Evolutionary conservation across 2,113 vertebrate species (phyloP), one percentile per base, ranked within the genome.

Genomic region (Solea senegalensis): DNA sequence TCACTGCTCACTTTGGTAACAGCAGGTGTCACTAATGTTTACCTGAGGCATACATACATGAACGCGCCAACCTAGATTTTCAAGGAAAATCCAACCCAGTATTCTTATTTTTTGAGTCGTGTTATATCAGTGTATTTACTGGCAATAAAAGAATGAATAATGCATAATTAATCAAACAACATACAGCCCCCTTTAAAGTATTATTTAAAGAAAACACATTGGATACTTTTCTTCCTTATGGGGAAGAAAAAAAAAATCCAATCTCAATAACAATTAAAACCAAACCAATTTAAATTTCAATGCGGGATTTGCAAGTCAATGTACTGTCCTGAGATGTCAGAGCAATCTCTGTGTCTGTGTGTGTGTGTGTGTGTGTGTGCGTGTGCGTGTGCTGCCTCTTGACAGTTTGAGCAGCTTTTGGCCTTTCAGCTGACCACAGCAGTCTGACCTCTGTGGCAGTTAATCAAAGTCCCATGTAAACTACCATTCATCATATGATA

Each of bases 401-500:
- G 50, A 81, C 68, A 66, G 60, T 43, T 58, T 7, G 0, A 58
- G 41, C 34, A 56, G 44, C 55, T 54, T 69, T 34, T 80, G 76
- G 63, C 46, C 70, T 64, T 72, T 82, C 74, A 66, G 72, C 77
- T 80, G 69, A 76, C 74, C 68, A 58, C 50, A 69, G 60, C 60
- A 81, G 67, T 80, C 56, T 54, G 54, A 73, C 72, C 72, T 79
- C 27, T 56, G 49, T 57, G 68, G 61, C 67, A 67, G 66, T 86
- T 79, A 72, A 85, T 86, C 72, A 88, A 73, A 69, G 57, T 65
- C 40, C 40, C 15, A 52, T 65, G 53, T 61, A 62, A 69, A 57
- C 57, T 34, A 72, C 49, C 50, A 65, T 84, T 72, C 34, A 76
- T 84, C 79, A 80, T 50, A 26, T 7, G n/a, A 41, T 41, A n/a